Conservation (phyloP, 2,113 vertebrate genomes). For the Chloroceryle aenea region DNA sequence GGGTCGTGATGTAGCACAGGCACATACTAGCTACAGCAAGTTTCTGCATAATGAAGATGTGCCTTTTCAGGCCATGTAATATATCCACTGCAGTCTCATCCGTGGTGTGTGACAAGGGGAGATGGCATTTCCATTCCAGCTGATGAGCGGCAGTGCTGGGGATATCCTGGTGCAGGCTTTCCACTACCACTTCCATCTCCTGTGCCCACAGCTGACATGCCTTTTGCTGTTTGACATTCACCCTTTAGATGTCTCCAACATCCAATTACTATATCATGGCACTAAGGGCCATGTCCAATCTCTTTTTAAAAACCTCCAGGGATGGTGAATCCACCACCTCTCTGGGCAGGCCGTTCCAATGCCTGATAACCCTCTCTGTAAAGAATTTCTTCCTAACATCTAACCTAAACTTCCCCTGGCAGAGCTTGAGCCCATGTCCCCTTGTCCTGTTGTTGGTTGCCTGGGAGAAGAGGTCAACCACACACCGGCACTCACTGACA, state of each 20-base stretch:
- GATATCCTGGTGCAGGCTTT: neutral
- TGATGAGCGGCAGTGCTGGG: neutral
- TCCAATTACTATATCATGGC: too few relatives aligned
- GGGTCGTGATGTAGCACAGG: neutral
- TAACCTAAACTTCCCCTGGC: too few relatives aligned
- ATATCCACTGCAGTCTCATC: neutral
- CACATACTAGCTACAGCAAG: neutral
- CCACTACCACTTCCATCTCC: neutral
- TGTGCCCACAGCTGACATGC: neutral
- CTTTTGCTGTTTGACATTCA: neutral
- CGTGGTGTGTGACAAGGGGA: neutral
- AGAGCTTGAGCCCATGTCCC: too few relatives aligned
- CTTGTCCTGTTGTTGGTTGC: too few relatives aligned
- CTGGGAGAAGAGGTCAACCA: too few relatives aligned
- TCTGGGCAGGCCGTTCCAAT: too few relatives aligned
- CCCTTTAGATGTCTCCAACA: neutral
- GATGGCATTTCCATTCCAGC: neutral
- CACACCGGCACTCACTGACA: neutral
- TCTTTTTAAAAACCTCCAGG: too few relatives aligned
- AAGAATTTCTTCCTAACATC: too few relatives aligned
- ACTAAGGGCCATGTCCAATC: too few relatives aligned
- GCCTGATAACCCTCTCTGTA: too few relatives aligned
- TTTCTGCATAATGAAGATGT: neutral
- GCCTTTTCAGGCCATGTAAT: neutral
- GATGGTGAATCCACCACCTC: too few relatives aligned